phyloP scores from a whole-genome alignment of 2,888 invertebrate species.

The Drosophila macrothrix region DNA sequence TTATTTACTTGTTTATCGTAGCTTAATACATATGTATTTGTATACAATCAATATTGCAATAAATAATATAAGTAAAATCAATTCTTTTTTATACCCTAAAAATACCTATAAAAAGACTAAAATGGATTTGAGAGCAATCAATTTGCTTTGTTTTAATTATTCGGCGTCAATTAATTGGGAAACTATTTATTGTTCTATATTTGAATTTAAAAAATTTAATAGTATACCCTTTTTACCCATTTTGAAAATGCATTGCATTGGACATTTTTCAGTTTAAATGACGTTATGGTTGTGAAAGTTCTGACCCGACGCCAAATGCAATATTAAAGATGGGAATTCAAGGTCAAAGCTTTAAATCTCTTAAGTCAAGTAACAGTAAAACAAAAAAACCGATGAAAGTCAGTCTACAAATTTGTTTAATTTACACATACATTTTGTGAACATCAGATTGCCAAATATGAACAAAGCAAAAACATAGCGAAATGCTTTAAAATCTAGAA shows the following conservation, averaged over 20 bases:
- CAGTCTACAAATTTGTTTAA: conserved; percentile 49
- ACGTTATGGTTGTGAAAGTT: background rate
- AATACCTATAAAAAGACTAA: background rate
- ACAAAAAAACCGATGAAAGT: too few species aligned
- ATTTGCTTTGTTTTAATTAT: background rate
- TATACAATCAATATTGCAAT: background rate
- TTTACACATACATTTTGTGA: conserved; percentile 48
- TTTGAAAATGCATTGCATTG: background rate
- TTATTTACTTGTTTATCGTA: background rate
- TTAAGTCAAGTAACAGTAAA: background rate
- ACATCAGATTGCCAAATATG: conserved; percentile 41
- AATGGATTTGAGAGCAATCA: background rate
- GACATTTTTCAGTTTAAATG: background rate
- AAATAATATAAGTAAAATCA: background rate
- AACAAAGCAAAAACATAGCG: conserved; percentile 14
- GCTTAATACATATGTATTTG: background rate
- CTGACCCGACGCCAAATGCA: background rate
- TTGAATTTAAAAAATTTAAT: background rate
- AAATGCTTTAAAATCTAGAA: conserved; percentile 27
- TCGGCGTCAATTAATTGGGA: background rate
- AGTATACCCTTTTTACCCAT: background rate
- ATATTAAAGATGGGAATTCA: background rate
- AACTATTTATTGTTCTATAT: background rate
- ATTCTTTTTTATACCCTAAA: background rate
- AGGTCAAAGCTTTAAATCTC: background rate